Evolutionary conservation across 2,797 vertebrate species (phyloP), one percentile per base, ranked within the genome.

Genomic region (Phataginus tricuspis): DNA sequence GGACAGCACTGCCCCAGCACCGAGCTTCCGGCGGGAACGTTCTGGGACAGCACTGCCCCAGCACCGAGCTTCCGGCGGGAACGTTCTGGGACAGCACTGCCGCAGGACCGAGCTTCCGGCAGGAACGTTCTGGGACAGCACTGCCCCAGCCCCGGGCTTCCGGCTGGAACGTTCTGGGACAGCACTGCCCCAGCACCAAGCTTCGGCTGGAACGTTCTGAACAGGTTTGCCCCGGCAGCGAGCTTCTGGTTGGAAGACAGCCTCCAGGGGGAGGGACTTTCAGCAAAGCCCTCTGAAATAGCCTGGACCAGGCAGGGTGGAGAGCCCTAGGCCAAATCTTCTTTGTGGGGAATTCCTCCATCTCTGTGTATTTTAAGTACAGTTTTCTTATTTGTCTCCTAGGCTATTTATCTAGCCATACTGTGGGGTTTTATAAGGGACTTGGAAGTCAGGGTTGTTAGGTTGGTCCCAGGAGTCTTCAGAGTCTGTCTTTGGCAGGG

Each of bases 161-260:
- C n/a, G n/a, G n/a, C n/a, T n/a, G n/a, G n/a, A n/a, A n/a, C n/a
- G n/a, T n/a, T n/a, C n/a, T n/a, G n/a, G n/a, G n/a, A n/a, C n/a
- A n/a, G n/a, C n/a, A n/a, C n/a, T n/a, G n/a, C n/a, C n/a, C n/a
- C n/a, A n/a, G n/a, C n/a, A n/a, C n/a, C n/a, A n/a, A n/a, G n/a
- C n/a, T n/a, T n/a, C n/a, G n/a, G 37, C 37, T 5, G 37, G 37
- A 39, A 39, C 5, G 37, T 39, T 39, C 37, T 39, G 37, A 72
- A 37, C 1, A n/a, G 15, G 5, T 8, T 15, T 2, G 13, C n/a
- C 7, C 16, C 6, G 3, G 23, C 0, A 3, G 59, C 9, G 59
- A 83, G 53, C 53, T 64, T 78, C 74, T 49, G 39, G 18, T 64
- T 31, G 34, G 42, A 85, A 91, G 25, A 27, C 12, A 45, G 71